Evolutionary conservation across 2,113 vertebrate genomes (phyloP), one percentile per base, ranked within the genome.

Genomic region (Ancistrus triradiatus): DNA sequence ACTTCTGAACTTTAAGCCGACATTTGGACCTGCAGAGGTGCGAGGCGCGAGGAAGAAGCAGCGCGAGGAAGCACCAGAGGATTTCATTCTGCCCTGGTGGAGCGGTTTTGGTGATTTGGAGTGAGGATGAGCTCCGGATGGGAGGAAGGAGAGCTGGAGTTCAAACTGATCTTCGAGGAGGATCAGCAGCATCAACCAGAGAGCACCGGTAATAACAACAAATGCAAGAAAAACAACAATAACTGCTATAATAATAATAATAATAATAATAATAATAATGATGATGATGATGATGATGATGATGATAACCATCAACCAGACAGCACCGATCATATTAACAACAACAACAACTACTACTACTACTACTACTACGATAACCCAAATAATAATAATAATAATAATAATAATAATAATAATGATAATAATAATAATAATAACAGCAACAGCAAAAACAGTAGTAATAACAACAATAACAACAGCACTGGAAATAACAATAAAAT

Each of bases 111-210:
- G 66, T 48, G 51, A 37, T 31, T 19, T 33, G 71, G 66, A 33
- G 49, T 40, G 60, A 65, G 63, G 79, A 90, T 90, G 88, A 87
- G 84, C 73, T 81, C 87, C 19, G 86, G 83, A 70, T 90, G 88
- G 88, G 87, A 90, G 75, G 88, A 89, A 74, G 87, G 84, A 66
- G 88, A 90, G 80, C 87, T 90, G 66, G 86, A 90, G 80, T 90
- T 90, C 72, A 88, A 86, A 76, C 64, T 90, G 73, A 84, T 89
- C 65, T 90, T 90, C 69, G 88, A 90, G 71, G 88, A 90, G 75
- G 88, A 90, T 59, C 79, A 81, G 52, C 69, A 74, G 67, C 73
- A 22, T 21, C 58, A 46, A n/a, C 13, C 38, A 15, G 58, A 60
- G 11, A 60, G 11, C 43, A 60, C 43, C 25, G 58, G 58, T 60